Evolutionary conservation across 2,797 vertebrate species (phyloP).

Genomic region (Acanthornis magna): DNA sequence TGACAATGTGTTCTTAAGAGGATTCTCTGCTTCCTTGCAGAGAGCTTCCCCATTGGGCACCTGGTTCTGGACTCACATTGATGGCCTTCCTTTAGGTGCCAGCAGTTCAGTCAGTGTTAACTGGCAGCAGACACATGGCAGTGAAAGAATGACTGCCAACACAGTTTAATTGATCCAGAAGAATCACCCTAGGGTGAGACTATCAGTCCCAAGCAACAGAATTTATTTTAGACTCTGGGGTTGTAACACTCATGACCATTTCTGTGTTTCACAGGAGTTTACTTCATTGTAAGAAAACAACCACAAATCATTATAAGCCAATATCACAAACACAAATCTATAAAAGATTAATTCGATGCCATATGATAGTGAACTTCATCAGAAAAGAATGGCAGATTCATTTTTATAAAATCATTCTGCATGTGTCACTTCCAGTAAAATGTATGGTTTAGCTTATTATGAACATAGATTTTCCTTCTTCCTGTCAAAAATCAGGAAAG

Average conservation of each 20-base stretch:
- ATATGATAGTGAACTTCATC: neutral
- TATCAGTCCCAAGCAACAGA: neutral
- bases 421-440: neutral
- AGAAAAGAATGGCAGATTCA: neutral
- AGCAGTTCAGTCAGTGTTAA: neutral
- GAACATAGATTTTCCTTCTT: neutral
- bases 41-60: neutral
- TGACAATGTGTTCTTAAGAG: neutral
- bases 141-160: neutral
- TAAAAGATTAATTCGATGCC: conserved; percentile 16
- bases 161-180: neutral
- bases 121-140: neutral
- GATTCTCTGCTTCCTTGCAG: neutral
- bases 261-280: conserved; percentile 8
- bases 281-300: neutral
- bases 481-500: neutral
- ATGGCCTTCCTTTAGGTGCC: neutral
- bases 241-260: neutral
- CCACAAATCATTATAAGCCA: neutral
- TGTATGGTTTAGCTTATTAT: neutral
- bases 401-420: neutral
- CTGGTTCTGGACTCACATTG: neutral
- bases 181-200: neutral
- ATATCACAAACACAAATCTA: neutral
- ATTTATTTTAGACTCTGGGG: neutral